Base-by-base conservation (phyloP, 2,113 vertebrate species). In the Xerus inauris region DNA sequence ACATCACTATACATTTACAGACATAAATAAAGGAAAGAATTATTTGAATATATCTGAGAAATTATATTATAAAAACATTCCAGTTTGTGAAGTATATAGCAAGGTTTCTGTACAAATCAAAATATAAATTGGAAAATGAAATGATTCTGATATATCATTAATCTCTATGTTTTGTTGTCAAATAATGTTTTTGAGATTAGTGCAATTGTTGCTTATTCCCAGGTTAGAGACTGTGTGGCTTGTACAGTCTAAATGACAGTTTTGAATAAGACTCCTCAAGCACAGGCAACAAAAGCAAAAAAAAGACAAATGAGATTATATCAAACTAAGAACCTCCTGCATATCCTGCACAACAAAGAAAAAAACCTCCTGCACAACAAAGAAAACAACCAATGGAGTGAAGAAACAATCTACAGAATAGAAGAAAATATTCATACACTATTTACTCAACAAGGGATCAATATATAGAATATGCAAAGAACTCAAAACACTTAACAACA, bases 101-200 rank as follows among this genome's bases (percentile, higher is more conserved):
- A 91, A 91, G 22, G 17, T 83, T 28, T 83, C 35, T 72, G 28
- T 20, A 77, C 32, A 64, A 24, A 88, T 22, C 8, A 17, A 73
- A 87, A 94, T 87, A 89, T 17, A 81, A 94, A 81, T 57, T 57
- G 75, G 45, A 65, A 91, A 65, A n/a, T 10, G 45, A 22, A 45
- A 91, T 1, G 40, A 72, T 91, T 87, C 30, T 76, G 26, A 75
- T 49, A 81, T 35, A 35, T 38, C n/a, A 40, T 86, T 79, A 80
- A 79, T 71, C 24, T 72, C 10, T 24, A 71, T 40, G 8, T 47
- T 87, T 87, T 19, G 67, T 51, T 16, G 54, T 67, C 69, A 71
- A 71, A 87, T 54, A 30, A 54, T 28, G 5, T 24, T 87, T 71
- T 49, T 40, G n/a, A 71, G 9, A 22, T 67, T 67, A 24, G 42